Evolutionary conservation across 1,140 invertebrate genomes (phyloP), one percentile per base, ranked within the genome.

Genomic region (Magallana angulata): DNA sequence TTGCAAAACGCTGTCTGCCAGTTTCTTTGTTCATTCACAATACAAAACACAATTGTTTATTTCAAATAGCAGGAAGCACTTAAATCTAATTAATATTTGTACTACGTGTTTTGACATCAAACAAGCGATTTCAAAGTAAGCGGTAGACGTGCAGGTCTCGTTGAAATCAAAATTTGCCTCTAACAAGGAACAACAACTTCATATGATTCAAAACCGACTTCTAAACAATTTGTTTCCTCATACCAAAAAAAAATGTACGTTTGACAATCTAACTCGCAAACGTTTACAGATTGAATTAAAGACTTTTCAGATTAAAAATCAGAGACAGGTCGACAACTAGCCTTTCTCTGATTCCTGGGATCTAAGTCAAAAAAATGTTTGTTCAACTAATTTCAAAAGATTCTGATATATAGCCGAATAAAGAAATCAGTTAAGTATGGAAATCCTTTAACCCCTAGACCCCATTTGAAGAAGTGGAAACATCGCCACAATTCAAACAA

Each of bases 61-160:
- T 71, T 71, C 24, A 76, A 76, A 76, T 36, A 76, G 68, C 68
- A 76, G 68, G 68, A 76, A 76, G 36, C 68, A 76, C 68, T 76
- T 76, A 76, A 76, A 76, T 76, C 36, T 76, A 76, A 76, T 76
- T 76, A 76, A 76, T 76, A 76, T 76, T 76, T 76, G 68, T 9
- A 76, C 24, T 76, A 8, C 7, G 18, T 30, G 24, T 76, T 76
- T 48, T 12, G 36, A 76, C 68, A 76, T 76, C 68, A 76, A 76
- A 76, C 68, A 36, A 76, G 9, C 36, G 7, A 76, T 30, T 24
- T 76, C 68, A 76, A 76, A 76, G 68, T 30, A 11, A 12, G 36
- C 7, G 6, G 8, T 62, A 16, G 14, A 14, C n/a, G 14, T 24
- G 36, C 36, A 48, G 36, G 36, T 5, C 36, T 48, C 5, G 36